Evolutionary conservation across 2,888 invertebrate genomes (phyloP).

Genomic region (Megastigmus dorsalis): DNA sequence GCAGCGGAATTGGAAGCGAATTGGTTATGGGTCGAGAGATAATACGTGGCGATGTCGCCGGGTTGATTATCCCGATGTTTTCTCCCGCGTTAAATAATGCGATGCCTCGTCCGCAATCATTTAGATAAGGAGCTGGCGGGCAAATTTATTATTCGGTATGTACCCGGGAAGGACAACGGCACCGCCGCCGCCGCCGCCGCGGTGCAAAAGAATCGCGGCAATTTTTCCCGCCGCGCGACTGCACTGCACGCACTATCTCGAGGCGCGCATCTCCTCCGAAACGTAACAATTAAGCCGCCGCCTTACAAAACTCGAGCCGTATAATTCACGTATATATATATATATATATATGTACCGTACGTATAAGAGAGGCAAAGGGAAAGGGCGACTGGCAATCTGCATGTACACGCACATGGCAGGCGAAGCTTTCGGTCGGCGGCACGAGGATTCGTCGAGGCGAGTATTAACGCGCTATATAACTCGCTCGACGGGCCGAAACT

Average conservation of each 20-base stretch:
- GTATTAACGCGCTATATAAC: background rate
- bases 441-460: background rate
- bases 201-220: background rate
- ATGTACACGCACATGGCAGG: no score
- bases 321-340: no score
- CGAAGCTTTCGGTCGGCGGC: no score
- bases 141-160: slow-evolving; percentile 13
- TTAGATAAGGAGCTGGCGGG: background rate
- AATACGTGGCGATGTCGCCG: no score
- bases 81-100: no score
- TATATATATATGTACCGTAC: no score
- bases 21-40: no score
- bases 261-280: background rate
- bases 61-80: no score
- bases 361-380: no score
- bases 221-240: slow-evolving; percentile 19
- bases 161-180: background rate
- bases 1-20: no score
- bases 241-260: slow-evolving; percentile 1
- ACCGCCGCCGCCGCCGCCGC: no score
- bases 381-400: no score
- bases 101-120: slow-evolving; percentile 2
- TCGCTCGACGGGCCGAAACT: slow-evolving; percentile 2
- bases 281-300: background rate
- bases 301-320: background rate